These are phyloP conservation scores for Erethizon dorsatum DNA, from an alignment of 2,797 vertebrate genomes.

Conservation along the genomic window DNA sequence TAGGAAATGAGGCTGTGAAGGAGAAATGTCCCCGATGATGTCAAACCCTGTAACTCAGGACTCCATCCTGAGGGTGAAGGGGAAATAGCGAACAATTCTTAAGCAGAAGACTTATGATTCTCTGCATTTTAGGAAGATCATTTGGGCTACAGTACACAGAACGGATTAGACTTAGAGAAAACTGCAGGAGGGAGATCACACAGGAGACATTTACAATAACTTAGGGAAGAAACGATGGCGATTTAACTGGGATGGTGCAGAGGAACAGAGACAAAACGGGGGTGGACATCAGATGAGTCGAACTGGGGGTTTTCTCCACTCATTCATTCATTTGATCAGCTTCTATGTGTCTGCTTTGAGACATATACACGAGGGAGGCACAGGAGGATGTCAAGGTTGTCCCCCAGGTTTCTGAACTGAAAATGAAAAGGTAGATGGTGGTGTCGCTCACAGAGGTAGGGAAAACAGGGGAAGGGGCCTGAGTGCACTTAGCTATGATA, in stretches of 20 bases:
- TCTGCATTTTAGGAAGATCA: neutral
- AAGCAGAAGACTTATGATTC: slow-evolving; percentile 1
- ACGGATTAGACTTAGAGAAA: neutral
- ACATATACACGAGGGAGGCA: neutral
- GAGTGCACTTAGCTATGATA: neutral
- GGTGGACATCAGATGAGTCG: neutral
- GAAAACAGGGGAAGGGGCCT: neutral
- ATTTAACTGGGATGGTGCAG: neutral
- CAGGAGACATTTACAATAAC: neutral
- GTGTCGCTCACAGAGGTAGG: neutral
- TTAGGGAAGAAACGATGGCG: neutral
- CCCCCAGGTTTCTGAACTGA: neutral
- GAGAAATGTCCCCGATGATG: neutral
- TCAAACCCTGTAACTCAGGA: neutral
- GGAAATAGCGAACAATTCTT: neutral
- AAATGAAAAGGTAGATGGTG: neutral
- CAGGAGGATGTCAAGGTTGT: neutral
- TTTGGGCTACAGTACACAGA: neutral
- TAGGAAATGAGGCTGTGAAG: neutral
- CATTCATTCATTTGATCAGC: neutral
- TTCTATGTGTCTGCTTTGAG: neutral
- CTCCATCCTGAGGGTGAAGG: neutral
- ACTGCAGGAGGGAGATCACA: neutral
- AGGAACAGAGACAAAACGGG: neutral
- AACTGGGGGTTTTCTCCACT: neutral